Base-by-base conservation (phyloP, 1,140 invertebrate species). In the Anoplophora glabripennis region DNA sequence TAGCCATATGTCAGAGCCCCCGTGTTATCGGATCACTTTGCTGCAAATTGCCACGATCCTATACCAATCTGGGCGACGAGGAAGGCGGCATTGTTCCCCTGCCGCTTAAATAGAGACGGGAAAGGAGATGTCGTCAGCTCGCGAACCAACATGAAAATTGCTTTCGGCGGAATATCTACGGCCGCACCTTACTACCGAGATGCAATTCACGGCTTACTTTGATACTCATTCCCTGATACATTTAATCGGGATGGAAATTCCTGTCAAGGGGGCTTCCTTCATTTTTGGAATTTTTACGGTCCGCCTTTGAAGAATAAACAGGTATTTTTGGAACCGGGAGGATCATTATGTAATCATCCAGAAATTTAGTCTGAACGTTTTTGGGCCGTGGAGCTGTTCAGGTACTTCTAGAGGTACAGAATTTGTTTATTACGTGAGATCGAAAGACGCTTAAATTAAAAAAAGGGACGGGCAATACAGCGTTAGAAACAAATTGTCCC, bases 11-110 rank as follows among this genome's bases (percentile, higher is more conserved):
- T 71, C 69, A 69, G 62, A 61, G 56, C 58, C 65, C 21, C 57
- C 52, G 66, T 59, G 67, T 71, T 71, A 71, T 71, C 69, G 65
- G 67, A 67, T 63, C 69, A 70, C 65, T 70, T 70, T 70, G 62
- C 63, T 63, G 63, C 64, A 71, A 68, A 71, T 71, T 71, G 68
- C 69, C 59, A 66, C 66, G 59, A 70, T 68, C 67, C 63, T 53
- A 53, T 62, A 47, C 55, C 67, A 69, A 71, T 69, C 67, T 60
- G 49, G 44, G 17, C 38, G 59, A 69, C 46, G 44, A 53, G 63
- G 67, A 69, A 21, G 35, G 14, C 34, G 15, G 59, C 46, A 61
- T 28, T 7, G 44, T 11, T 4, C 8, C 18, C 14, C 48, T 28
- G 21, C 34, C 18, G 47, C 35, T 41, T 36, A 46, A 59, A 66